A percentile compares a stretch with the other conserved stretches of the same genome.
Conservation (phyloP, 2,888 invertebrate species). For the Crioceris asparagi region DNA sequence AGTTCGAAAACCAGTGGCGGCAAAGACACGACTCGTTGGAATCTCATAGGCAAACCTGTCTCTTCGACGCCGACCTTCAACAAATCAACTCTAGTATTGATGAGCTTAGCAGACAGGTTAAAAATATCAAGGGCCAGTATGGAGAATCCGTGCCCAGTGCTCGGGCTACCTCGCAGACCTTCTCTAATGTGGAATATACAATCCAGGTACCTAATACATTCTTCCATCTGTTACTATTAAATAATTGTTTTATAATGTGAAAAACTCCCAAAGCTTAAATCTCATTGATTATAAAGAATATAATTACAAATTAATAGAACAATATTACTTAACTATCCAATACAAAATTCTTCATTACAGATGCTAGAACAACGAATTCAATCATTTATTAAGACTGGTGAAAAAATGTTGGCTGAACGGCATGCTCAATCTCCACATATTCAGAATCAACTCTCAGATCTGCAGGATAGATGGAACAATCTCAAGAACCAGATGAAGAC, state of each 20-base stretch:
- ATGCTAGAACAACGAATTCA: conserved; percentile 58
- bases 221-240: not conserved
- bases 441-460: conserved; percentile 49
- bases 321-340: not conserved
- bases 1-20: conserved; percentile 54
- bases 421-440: conserved; percentile 47
- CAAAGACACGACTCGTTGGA: conserved; percentile 50
- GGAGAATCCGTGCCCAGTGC: conserved; percentile 63
- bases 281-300: not conserved
- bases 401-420: conserved; percentile 42
- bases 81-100: conserved; percentile 62
- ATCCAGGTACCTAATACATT: conserved; percentile 48
- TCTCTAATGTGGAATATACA: conserved; percentile 66
- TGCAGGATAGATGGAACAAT: conserved; percentile 55
- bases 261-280: not conserved
- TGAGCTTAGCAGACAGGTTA: conserved; percentile 52
- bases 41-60: conserved; percentile 51
- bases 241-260: no score
- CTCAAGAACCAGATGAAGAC: conserved; percentile 56
- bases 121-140: conserved; percentile 53
- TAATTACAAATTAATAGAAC: not conserved
- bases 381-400: conserved; percentile 56
- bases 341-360: conserved; percentile 35
- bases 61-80: conserved; percentile 57
- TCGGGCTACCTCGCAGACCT: conserved; percentile 58